Percentiles rank a stretch among this genome's conserved stretches.
Evolutionary conservation across 2,888 invertebrate genomes (phyloP).

Genomic region (Acronicta psi): DNA sequence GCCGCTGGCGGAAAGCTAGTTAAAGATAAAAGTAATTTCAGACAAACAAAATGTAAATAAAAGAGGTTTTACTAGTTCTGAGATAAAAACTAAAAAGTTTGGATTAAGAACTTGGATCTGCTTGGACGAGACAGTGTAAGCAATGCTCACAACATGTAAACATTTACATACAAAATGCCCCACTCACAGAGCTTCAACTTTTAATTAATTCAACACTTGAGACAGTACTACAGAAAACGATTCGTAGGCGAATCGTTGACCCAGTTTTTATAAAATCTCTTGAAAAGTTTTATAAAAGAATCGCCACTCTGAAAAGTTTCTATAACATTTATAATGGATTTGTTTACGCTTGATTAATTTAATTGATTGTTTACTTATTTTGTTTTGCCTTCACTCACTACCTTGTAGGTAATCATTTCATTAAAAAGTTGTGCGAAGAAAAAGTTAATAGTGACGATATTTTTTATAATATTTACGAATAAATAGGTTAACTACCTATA

Average conservation of each 20-base stretch:
- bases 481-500: no score
- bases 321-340: neutral
- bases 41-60: no score
- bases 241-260: constrained; percentile 14
- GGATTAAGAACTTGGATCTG: neutral
- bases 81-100: neutral
- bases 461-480: no score
- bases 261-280: constrained; percentile 26
- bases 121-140: neutral
- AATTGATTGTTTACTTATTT: neutral
- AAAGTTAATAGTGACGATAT: no score
- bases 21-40: no score
- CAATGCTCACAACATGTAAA: neutral
- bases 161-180: constrained; percentile 26
- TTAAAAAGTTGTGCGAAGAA: no score
- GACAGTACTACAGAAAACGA: constrained; percentile 5
- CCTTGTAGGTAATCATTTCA: no score
- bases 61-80: no score
- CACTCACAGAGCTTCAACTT: constrained; percentile 20
- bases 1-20: no score
- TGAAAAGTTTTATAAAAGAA: constrained; percentile 18
- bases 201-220: constrained; percentile 42
- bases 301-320: constrained; percentile 6
- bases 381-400: neutral
- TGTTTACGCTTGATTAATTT: neutral